phyloP scores from a whole-genome alignment of 2,888 invertebrate species.

The Tholera decimalis region DNA sequence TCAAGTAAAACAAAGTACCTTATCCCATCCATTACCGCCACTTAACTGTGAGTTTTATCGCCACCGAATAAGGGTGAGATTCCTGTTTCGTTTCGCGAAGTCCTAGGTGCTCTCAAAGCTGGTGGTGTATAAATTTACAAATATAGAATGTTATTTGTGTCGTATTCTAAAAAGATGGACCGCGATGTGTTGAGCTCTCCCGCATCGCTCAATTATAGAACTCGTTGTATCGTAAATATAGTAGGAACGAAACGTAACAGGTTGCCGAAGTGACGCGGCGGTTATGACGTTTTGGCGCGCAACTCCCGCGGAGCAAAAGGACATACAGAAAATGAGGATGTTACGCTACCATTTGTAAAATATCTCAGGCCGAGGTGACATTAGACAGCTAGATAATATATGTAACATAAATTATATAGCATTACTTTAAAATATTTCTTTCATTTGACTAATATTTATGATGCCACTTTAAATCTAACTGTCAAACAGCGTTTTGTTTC shows the following conservation, averaged over 20 bases:
- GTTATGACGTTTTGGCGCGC: conserved; percentile 76
- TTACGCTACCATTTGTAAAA: conserved; percentile 80
- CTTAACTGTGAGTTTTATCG: conserved; percentile 70
- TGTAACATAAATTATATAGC: conserved; percentile 50
- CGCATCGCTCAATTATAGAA: conserved; percentile 91
- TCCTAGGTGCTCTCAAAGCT: conserved; percentile 82
- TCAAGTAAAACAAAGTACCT: conserved; percentile 78
- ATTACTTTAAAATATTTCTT: conserved; percentile 47
- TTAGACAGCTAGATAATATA: conserved; percentile 55
- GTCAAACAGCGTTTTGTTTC: conserved; percentile 51
- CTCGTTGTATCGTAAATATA: conserved; percentile 84
- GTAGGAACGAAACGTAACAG: conserved; percentile 79
- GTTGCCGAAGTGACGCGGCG: conserved; percentile 68
- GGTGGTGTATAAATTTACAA: conserved; percentile 89
- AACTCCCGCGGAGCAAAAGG: conserved; percentile 57
- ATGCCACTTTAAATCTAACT: conserved; percentile 41
- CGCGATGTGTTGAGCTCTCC: conserved; percentile 91
- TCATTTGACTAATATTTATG: conserved; percentile 43
- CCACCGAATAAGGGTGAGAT: conserved; percentile 72
- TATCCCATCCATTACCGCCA: conserved; percentile 55
- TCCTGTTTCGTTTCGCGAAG: conserved; percentile 66
- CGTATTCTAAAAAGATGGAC: conserved; percentile 91
- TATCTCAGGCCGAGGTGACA: conserved; percentile 66
- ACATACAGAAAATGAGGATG: conserved; percentile 73
- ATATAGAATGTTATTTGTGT: conserved; percentile 92